Base-by-base conservation (phyloP, 2,113 vertebrate species). In the Callionymus lyra region DNA sequence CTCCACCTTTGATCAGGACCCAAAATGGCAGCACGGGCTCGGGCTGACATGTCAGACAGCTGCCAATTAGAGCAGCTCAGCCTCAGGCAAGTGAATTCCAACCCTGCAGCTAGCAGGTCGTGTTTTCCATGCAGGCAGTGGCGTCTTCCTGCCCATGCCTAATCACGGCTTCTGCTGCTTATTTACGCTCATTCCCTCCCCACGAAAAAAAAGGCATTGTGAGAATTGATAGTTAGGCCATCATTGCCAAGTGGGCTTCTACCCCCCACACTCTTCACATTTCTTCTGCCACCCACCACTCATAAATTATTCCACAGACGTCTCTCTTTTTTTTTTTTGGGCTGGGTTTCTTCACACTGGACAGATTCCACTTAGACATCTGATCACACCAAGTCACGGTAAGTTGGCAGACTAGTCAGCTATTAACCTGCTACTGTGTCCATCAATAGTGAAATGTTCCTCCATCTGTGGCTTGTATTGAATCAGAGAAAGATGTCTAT, bases 41-140 rank as follows among this genome's bases (percentile, higher is more conserved):
- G 27, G n/a, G 53, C 56, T 61, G 63, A 70, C 56, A 50, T 61
- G 63, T 67, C 63, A 70, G 63, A 74, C 70, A 74, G 66, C 53
- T 74, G 71, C 59, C 66, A 67, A 70, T 74, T 74, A 70, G 63
- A 61, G 51, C 36, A 60, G 53, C 56, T 74, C 63, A 70, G 63
- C 70, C 70, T 55, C 50, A 38, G 66, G 71, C 56, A 3, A 61
- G 39, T 61, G 52, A 46, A 58, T 48, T 45, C 33, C 34, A 37
- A 44, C 50, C 59, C 42, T 12, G 49, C 47, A 63, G 45, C 51
- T 37, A 49, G 40, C 36, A 16, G 41, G 55, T n/a, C n/a, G 35
- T 40, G 41, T 52, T 59, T 58, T 44, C 41, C 36, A 40, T 17
- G 31, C 16, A 49, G 41, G 12, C 34, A 16, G 34, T 19, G 36